phyloP scores from a whole-genome alignment of 2,797 vertebrate genomes.

The Ataeniobius toweri region DNA sequence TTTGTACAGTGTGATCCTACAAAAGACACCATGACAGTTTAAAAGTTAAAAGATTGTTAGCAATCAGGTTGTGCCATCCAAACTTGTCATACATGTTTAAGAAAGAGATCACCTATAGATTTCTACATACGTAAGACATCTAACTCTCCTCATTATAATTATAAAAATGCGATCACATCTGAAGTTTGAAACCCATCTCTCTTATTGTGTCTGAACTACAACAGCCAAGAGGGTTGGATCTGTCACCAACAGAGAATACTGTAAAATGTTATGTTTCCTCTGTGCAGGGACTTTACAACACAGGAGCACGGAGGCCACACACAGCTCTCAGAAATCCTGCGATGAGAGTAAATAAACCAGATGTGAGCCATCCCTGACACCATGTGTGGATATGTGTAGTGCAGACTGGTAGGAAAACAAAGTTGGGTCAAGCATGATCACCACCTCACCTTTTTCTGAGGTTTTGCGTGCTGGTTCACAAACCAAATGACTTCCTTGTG shows the following conservation, averaged over 20 bases:
- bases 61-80: background rate
- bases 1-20: background rate
- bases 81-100: conserved; percentile 7
- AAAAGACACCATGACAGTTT: conserved; percentile 7
- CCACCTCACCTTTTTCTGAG: conserved; percentile 49
- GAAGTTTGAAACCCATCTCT: conserved; percentile 28
- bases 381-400: conserved; percentile 72
- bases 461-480: conserved; percentile 14
- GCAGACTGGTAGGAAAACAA: conserved; percentile 69
- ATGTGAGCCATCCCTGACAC: conserved; percentile 74
- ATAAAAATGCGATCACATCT: conserved; percentile 10
- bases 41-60: background rate
- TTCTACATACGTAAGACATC: conserved; percentile 1
- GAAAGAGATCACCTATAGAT: background rate
- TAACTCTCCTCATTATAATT: conserved; percentile 10
- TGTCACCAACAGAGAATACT: conserved; percentile 68
- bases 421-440: conserved; percentile 64
- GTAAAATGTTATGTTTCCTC: conserved; percentile 80
- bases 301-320: conserved; percentile 82
- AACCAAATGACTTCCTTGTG: conserved; percentile 25
- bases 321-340: conserved; percentile 79
- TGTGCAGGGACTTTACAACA: conserved; percentile 80
- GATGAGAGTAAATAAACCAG: conserved; percentile 88
- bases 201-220: conserved; percentile 54
- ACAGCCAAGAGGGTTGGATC: conserved; percentile 60